These are phyloP conservation scores for Pampus argenteus DNA, from an alignment of 2,797 vertebrate species.

Conservation along the genomic window DNA sequence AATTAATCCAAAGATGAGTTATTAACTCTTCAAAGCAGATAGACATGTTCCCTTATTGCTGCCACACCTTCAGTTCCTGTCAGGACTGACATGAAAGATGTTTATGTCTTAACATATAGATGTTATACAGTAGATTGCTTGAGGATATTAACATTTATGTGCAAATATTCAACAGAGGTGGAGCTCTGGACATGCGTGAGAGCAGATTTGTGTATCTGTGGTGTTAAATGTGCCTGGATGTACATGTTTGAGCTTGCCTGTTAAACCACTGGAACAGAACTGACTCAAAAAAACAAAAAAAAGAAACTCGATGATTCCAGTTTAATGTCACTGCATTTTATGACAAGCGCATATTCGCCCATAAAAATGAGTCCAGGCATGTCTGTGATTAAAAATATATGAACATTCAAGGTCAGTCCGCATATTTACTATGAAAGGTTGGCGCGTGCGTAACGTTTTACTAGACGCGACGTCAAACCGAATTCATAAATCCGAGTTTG, in stretches of 20 bases:
- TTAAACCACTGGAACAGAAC: neutral
- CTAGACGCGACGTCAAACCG: too few relatives aligned
- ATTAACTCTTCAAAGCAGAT: slow-evolving; percentile 34
- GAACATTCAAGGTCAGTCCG: too few relatives aligned
- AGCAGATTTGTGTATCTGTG: slow-evolving; percentile 13
- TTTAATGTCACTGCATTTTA: neutral
- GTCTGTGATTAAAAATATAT: too few relatives aligned
- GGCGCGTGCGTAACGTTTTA: too few relatives aligned
- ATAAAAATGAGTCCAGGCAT: neutral
- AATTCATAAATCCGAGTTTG: too few relatives aligned
- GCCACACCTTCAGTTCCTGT: slow-evolving; percentile 55
- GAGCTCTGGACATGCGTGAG: slow-evolving; percentile 41
- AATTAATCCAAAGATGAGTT: neutral
- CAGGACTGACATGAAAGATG: slow-evolving; percentile 8
- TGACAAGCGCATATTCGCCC: neutral
- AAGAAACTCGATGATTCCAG: slow-evolving; percentile 2
- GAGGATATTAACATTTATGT: slow-evolving; percentile 36
- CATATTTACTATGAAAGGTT: too few relatives aligned
- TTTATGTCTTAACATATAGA: slow-evolving; percentile 11
- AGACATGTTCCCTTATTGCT: slow-evolving; percentile 47
- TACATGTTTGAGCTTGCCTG: slow-evolving; percentile 55
- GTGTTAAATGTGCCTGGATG: neutral
- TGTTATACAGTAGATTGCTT: neutral
- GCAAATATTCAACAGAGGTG: neutral
- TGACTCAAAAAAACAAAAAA: too few relatives aligned